phyloP scores from a whole-genome alignment of 23 tunicate genomes.

The Clavelina lepadiformis region DNA sequence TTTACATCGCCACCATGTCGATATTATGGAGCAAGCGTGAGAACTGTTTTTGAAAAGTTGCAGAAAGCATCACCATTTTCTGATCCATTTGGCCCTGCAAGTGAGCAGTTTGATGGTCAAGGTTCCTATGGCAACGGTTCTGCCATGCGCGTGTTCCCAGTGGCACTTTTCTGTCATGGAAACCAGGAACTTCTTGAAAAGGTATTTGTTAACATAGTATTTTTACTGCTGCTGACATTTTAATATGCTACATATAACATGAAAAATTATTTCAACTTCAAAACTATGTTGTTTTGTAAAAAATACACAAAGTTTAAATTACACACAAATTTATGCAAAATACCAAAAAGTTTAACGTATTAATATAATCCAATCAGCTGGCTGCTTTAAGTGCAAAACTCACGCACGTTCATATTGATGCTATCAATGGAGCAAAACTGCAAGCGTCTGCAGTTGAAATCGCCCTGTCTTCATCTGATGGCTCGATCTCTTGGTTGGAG shows the following conservation, averaged over 20 bases:
- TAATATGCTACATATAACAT: too few species aligned
- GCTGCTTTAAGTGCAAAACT: conserved; percentile 43
- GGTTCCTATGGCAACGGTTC: conserved; percentile 90
- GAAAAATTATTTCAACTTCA: too few species aligned
- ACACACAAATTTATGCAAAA: too few species aligned
- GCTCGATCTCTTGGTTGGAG: conserved; percentile 27
- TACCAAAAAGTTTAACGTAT: too few species aligned
- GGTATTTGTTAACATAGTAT: neutral
- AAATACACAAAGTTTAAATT: too few species aligned
- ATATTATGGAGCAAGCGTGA: conserved; percentile 51
- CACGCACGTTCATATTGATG: conserved; percentile 49
- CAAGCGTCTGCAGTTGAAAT: conserved; percentile 51
- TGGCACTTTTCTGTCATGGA: conserved; percentile 40
- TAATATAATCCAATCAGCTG: too few species aligned
- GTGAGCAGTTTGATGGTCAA: conserved; percentile 50
- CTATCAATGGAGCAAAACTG: conserved; percentile 60
- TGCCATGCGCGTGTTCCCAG: conserved; percentile 76
- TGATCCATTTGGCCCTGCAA: conserved; percentile 49
- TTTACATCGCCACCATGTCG: conserved; percentile 3
- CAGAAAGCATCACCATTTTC: neutral
- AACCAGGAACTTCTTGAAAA: conserved; percentile 14
- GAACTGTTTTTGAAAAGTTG: conserved; percentile 25
- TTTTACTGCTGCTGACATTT: too few species aligned
- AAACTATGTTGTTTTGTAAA: too few species aligned
- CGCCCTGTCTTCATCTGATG: conserved; percentile 23